A percentile compares a stretch with the other conserved stretches of the same genome.
These are phyloP conservation scores for Perca flavescens DNA, from an alignment of 2,113 vertebrate species.

Conservation along the genomic window DNA sequence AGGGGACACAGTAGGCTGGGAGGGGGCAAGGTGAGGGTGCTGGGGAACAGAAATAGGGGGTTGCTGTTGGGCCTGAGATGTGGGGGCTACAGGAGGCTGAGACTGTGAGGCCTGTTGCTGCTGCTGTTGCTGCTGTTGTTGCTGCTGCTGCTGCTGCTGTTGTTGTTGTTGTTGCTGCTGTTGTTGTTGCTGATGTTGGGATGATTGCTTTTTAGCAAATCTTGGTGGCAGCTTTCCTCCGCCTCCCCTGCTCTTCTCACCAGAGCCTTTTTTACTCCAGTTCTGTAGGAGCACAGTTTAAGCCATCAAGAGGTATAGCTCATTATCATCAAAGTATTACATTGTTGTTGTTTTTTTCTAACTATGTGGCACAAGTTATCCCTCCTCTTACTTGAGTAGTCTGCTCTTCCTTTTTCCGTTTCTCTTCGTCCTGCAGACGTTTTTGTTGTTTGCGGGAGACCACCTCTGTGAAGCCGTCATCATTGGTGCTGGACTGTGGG, in stretches of 20 bases:
- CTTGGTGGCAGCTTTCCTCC: conserved; percentile 94
- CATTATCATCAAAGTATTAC: neutral
- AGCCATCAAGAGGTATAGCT: neutral
- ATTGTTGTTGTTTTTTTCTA: neutral
- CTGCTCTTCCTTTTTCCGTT: conserved; percentile 98
- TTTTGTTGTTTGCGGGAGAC: conserved; percentile 99
- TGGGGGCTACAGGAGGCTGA: conserved; percentile 63
- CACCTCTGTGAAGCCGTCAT: conserved; percentile 98
- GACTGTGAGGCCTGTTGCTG: conserved; percentile 74
- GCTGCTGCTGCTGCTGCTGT: neutral
- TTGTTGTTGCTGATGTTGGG: neutral
- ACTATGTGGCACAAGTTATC: neutral
- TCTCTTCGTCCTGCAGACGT: conserved; percentile 97
- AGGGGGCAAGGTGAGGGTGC: conserved; percentile 71
- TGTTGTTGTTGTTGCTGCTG: neutral
- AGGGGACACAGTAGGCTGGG: conserved; percentile 67
- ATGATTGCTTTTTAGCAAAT: conserved; percentile 96
- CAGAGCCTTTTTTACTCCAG: conserved; percentile 94
- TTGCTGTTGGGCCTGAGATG: conserved; percentile 66
- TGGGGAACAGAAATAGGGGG: conserved; percentile 69
- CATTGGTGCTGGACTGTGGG: conserved; percentile 92
- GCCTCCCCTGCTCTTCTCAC: conserved; percentile 91
- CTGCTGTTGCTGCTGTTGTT: conserved; percentile 59
- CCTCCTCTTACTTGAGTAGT: conserved; percentile 89
- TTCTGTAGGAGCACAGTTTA: conserved; percentile 81